Percentiles rank a stretch among this genome's conserved stretches.
Evolutionary conservation across 92 coral and sea anemone genomes (phyloP).

Genomic region (Porites cylindrica): DNA sequence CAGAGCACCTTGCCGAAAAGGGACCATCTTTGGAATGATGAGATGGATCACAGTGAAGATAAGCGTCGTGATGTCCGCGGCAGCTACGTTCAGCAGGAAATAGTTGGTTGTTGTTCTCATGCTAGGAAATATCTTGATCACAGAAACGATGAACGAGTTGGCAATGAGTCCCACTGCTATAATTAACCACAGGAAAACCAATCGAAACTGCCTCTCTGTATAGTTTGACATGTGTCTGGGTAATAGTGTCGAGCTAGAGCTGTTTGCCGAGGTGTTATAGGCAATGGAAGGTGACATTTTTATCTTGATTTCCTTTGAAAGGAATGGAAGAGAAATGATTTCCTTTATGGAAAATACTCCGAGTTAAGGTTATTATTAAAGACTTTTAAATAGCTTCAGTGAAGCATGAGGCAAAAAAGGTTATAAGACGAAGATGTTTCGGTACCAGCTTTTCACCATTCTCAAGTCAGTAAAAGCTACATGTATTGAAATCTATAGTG

Average conservation of each 20-base stretch:
- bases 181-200: conserved; percentile 53
- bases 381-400: too few species aligned
- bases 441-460: too few species aligned
- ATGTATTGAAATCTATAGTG: too few species aligned
- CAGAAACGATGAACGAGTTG: conserved; percentile 66
- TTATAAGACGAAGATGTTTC: too few species aligned
- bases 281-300: neutral
- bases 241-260: neutral
- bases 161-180: conserved; percentile 62
- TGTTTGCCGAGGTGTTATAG: neutral
- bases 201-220: neutral
- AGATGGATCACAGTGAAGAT: conserved; percentile 59
- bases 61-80: conserved; percentile 64
- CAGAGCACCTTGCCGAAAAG: conserved; percentile 1
- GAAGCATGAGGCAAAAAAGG: too few species aligned
- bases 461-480: too few species aligned
- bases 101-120: conserved; percentile 72
- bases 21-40: conserved; percentile 7
- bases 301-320: neutral
- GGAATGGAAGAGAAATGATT: neutral
- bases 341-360: neutral
- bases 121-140: conserved; percentile 35
- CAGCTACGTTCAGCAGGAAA: conserved; percentile 68
- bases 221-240: neutral
- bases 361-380: too few species aligned